These are phyloP conservation scores for Sminthurinus signatus DNA, from an alignment of 1,140 invertebrate genomes.

Conservation along the genomic window DNA sequence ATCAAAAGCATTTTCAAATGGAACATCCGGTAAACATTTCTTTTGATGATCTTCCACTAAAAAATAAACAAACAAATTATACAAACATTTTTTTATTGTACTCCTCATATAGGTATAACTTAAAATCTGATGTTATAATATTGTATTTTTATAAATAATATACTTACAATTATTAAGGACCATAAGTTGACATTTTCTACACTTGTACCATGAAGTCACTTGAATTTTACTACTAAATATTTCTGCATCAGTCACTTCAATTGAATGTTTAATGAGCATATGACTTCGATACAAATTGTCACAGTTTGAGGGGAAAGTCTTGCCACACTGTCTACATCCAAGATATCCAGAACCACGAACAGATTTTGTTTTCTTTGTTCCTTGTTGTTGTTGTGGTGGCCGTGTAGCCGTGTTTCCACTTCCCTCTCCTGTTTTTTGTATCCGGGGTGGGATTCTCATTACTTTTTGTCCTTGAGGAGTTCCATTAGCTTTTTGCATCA, in stretches of 20 bases:
- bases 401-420: neutral
- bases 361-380: no score
- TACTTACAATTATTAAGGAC: conserved; percentile 10
- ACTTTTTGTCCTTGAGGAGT: no score
- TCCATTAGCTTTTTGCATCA: neutral
- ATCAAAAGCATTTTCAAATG: conserved; percentile 1
- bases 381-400: neutral
- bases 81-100: neutral
- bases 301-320: conserved; percentile 8
- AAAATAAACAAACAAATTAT: no score
- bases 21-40: neutral
- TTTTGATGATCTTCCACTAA: conserved; percentile 4
- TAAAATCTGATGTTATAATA: no score
- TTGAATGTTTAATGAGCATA: conserved; percentile 18
- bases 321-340: conserved; percentile 3
- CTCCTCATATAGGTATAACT: no score
- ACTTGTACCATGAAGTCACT: conserved; percentile 13
- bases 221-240: conserved; percentile 2
- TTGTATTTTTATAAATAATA: no score
- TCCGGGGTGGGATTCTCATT: no score
- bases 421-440: no score
- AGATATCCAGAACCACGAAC: neutral
- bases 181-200: conserved; percentile 10
- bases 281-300: conserved; percentile 16
- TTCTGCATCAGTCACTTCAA: conserved; percentile 9